A percentile compares a stretch with the other conserved stretches of the same genome.
phyloP scores from a whole-genome alignment of 1,140 invertebrate genomes.

The Ceratosolen solmsi region DNA sequence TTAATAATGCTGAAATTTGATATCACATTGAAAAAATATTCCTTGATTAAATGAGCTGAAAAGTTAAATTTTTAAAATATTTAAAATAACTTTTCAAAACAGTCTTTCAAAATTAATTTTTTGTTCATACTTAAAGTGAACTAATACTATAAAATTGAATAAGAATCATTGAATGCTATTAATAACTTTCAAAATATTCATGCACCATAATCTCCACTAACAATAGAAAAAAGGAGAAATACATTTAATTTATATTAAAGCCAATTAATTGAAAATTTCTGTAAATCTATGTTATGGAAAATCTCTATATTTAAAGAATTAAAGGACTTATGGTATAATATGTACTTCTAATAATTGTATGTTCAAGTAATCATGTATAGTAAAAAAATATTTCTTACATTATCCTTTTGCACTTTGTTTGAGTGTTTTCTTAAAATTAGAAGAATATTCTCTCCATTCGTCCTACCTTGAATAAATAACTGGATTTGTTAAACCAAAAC shows the following conservation, averaged over 20 bases:
- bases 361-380: slow-evolving; percentile 12
- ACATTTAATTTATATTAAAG: slow-evolving; percentile 24
- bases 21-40: no score
- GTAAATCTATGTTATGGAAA: no score
- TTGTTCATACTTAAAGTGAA: no score
- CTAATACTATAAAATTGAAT: no score
- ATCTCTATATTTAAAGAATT: no score
- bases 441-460: slow-evolving; percentile 29
- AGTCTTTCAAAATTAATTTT: no score
- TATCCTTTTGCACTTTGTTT: slow-evolving; percentile 1
- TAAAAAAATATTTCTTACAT: slow-evolving; percentile 18
- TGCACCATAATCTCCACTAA: slow-evolving; percentile 32
- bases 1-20: no score
- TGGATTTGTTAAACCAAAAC: slow-evolving; percentile 65
- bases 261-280: not conserved
- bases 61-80: no score
- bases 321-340: no score
- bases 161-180: not conserved
- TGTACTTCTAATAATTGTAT: not conserved
- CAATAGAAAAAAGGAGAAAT: slow-evolving; percentile 42
- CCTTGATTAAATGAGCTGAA: no score
- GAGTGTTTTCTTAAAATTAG: slow-evolving; percentile 39
- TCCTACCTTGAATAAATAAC: slow-evolving; percentile 70
- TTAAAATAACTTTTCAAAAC: no score
- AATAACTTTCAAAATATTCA: not conserved